Conservation (phyloP, 2,113 vertebrate genomes). For the Channa maculata region DNA sequence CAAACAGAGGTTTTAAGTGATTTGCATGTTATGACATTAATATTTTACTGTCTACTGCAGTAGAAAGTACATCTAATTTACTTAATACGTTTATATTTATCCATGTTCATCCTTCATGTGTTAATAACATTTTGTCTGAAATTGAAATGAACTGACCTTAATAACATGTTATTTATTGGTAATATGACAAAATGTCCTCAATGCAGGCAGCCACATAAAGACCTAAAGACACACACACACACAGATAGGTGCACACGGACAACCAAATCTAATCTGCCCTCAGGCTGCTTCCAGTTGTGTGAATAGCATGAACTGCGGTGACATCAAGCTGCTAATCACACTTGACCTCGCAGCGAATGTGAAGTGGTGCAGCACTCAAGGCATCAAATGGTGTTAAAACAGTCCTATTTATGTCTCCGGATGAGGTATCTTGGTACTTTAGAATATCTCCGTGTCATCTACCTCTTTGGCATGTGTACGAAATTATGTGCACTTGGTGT, state of each 20-base stretch:
- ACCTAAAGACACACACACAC: background rate
- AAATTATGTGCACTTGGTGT: slow-evolving; percentile 46
- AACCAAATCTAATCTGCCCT: slow-evolving; percentile 32
- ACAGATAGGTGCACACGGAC: slow-evolving; percentile 3
- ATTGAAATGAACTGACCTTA: no score
- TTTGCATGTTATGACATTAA: no score
- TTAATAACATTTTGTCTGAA: no score
- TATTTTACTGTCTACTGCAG: no score
- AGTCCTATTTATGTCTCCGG: slow-evolving; percentile 40
- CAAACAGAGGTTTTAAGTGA: no score
- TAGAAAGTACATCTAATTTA: no score
- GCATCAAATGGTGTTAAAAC: slow-evolving; percentile 28
- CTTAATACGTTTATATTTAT: no score
- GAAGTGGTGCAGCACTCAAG: slow-evolving; percentile 23
- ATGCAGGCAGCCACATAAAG: no score
- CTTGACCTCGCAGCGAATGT: slow-evolving; percentile 24
- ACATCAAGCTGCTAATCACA: slow-evolving; percentile 60
- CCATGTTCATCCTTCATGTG: no score
- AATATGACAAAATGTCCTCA: no score
- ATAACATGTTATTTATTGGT: no score
- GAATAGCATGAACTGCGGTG: slow-evolving; percentile 42
- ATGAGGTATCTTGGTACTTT: slow-evolving; percentile 19
- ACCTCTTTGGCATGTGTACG: slow-evolving; percentile 20
- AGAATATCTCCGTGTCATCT: slow-evolving; percentile 32
- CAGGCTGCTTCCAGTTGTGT: slow-evolving; percentile 48